Conservation (phyloP, 2,797 vertebrate species). For the Microctenopoma stevenorrisi region DNA sequence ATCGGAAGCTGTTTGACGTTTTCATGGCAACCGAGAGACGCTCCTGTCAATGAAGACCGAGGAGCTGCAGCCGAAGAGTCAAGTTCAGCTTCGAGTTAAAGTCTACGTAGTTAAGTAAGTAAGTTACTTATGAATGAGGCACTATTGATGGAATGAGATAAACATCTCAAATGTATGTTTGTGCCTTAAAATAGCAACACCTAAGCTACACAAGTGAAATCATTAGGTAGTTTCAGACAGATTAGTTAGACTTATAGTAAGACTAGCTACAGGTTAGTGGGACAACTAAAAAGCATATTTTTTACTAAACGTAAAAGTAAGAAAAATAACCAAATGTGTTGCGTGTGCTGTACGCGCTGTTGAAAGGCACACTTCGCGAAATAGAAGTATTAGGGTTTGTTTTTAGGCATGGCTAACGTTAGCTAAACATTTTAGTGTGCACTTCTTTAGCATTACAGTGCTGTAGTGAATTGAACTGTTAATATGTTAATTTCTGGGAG, state of each 20-base stretch:
- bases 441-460: background rate
- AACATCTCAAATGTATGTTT: background rate
- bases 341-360: too few species aligned
- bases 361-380: too few species aligned
- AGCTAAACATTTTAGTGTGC: background rate
- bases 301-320: too few species aligned
- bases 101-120: background rate
- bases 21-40: constrained; percentile 41
- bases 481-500: background rate
- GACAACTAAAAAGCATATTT: background rate
- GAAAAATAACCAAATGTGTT: background rate
- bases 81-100: constrained; percentile 6
- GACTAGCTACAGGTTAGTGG: background rate
- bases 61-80: background rate
- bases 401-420: background rate
- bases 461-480: background rate
- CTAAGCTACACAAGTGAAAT: background rate
- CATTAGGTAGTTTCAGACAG: background rate
- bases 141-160: background rate
- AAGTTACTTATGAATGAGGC: background rate
- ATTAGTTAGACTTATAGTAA: background rate
- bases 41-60: constrained; percentile 40
- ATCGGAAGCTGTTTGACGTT: constrained; percentile 55
- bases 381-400: background rate
- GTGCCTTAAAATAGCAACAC: background rate